Conservation (phyloP, 2,888 invertebrate species). For the Pardosa pseudoannulata region DNA sequence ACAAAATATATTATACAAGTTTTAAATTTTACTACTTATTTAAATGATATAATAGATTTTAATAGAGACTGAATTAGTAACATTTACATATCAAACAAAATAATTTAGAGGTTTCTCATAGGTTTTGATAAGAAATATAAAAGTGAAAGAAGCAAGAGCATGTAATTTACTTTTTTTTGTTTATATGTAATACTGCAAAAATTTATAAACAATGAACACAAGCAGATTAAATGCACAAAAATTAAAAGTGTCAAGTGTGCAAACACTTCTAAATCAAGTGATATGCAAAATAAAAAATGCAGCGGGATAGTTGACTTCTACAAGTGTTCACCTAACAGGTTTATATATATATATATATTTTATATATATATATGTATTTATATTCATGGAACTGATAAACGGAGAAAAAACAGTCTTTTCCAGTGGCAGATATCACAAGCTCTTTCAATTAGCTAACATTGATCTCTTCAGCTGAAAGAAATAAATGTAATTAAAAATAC, state of each 20-base stretch:
- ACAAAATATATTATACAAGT: too few relatives aligned
- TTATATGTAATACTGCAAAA: not conserved
- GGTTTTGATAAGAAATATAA: too few relatives aligned
- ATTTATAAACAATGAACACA: not conserved
- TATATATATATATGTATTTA: slow-evolving; percentile 44
- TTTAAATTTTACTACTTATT: too few relatives aligned
- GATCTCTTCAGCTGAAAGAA: slow-evolving; percentile 65
- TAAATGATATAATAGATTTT: too few relatives aligned
- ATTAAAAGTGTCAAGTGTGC: slow-evolving; percentile 20
- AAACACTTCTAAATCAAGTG: slow-evolving; percentile 54
- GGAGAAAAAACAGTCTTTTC: slow-evolving; percentile 48
- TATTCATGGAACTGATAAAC: slow-evolving; percentile 46
- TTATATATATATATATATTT: slow-evolving; percentile 38
- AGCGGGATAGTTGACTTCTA: slow-evolving; percentile 39
- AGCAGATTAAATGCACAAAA: not conserved
- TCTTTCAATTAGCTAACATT: slow-evolving; percentile 64
- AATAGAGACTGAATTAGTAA: too few relatives aligned
- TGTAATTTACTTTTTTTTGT: not conserved
- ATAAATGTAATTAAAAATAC: too few relatives aligned
- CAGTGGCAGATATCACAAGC: slow-evolving; percentile 61
- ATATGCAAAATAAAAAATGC: slow-evolving; percentile 15
- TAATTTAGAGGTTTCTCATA: too few relatives aligned
- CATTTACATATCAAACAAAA: too few relatives aligned
- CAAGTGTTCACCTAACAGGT: slow-evolving; percentile 49
- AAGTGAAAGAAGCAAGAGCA: not conserved